Conservation (phyloP, 2,113 vertebrate genomes). For the Tragelaphus buxtoni region DNA sequence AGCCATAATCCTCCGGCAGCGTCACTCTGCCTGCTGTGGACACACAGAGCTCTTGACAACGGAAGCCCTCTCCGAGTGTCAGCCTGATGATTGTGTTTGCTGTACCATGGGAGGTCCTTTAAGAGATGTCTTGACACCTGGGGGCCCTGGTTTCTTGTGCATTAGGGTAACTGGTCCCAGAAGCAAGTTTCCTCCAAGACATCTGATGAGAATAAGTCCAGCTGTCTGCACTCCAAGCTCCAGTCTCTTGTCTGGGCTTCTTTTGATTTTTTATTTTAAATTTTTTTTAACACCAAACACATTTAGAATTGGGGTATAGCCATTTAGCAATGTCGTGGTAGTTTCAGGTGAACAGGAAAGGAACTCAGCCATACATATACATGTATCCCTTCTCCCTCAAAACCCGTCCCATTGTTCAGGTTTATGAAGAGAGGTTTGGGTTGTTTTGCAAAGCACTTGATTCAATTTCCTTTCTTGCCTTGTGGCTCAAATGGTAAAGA, state of each 20-base stretch:
- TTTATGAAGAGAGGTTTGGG: not conserved
- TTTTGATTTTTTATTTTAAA: not conserved
- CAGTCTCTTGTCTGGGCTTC: not conserved
- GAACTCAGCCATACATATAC: not conserved
- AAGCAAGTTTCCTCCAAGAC: not conserved
- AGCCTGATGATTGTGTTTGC: not conserved
- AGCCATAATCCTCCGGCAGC: not conserved
- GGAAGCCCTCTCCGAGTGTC: not conserved
- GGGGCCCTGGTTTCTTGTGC: not conserved
- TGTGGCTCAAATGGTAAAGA: not conserved
- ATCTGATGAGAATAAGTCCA: not conserved
- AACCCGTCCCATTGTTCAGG: not conserved
- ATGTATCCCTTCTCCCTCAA: not conserved
- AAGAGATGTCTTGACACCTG: not conserved
- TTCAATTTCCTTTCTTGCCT: not conserved
- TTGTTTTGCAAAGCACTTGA: not conserved
- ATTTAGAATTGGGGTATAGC: not conserved
- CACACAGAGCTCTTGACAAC: fast-evolving
- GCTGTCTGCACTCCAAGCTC: not conserved
- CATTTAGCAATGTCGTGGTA: not conserved
- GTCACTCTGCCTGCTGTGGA: no score
- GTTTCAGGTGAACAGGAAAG: not conserved
- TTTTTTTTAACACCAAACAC: not conserved
- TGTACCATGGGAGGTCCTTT: not conserved
- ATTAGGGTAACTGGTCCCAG: not conserved